phyloP scores from a whole-genome alignment of 2,113 vertebrate species.

The Platycercus adscitus region DNA sequence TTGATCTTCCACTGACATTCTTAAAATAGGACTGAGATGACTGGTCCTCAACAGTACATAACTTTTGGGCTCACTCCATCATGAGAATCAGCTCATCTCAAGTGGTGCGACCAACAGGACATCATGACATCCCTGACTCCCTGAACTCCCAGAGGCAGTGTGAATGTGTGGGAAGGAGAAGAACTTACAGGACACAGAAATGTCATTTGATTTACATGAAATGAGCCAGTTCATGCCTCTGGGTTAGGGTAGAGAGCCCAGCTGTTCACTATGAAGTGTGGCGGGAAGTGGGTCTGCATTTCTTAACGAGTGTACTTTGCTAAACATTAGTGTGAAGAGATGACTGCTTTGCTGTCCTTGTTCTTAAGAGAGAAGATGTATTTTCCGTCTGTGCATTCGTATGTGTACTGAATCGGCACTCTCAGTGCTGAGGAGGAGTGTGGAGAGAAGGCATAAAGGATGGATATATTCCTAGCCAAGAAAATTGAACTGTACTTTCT shows the following conservation, averaged over 20 bases:
- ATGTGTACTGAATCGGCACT: background rate
- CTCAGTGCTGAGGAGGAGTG: background rate
- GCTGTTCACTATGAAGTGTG: background rate
- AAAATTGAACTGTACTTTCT: background rate
- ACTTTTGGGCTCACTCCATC: background rate
- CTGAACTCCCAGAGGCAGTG: background rate
- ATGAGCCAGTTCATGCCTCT: background rate
- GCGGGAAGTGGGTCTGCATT: background rate
- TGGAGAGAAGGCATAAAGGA: background rate
- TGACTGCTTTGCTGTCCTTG: background rate
- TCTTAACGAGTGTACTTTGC: background rate
- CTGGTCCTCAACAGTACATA: background rate
- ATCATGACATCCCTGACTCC: background rate
- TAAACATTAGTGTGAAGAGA: background rate
- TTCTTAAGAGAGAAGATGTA: background rate
- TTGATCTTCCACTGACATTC: background rate
- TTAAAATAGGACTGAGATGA: background rate
- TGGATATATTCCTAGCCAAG: background rate
- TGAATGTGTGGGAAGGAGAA: background rate
- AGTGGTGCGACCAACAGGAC: fast-evolving
- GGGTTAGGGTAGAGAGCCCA: background rate
- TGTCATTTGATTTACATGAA: background rate
- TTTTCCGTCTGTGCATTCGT: background rate
- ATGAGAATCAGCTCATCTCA: background rate
- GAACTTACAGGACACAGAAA: background rate